phyloP scores from a whole-genome alignment of 2,888 invertebrate species.

The Dioctria linearis region DNA sequence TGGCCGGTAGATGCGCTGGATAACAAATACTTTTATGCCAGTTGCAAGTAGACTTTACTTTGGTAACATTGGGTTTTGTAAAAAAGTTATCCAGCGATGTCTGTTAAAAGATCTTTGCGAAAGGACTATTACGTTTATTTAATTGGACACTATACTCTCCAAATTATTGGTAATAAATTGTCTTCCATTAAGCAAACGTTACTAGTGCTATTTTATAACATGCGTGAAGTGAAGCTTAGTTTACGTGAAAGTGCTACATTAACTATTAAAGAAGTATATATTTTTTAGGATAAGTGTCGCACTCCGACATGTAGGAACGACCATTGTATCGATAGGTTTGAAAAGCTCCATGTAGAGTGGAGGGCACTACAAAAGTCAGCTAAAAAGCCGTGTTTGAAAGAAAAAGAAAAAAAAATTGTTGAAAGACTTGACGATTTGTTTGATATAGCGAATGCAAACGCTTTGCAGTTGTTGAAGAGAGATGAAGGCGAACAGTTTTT shows the following conservation, averaged over 20 bases:
- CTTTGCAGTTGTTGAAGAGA: neutral
- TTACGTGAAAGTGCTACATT: neutral
- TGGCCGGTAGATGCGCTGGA: too few relatives aligned
- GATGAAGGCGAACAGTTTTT: conserved; percentile 2
- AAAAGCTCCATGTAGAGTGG: neutral
- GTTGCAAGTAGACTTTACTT: too few relatives aligned
- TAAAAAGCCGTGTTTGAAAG: neutral
- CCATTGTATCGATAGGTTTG: neutral
- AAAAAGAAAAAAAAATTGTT: neutral
- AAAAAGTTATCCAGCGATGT: too few relatives aligned
- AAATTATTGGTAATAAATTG: too few relatives aligned
- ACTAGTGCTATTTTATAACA: neutral
- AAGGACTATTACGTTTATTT: neutral
- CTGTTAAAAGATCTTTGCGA: too few relatives aligned
- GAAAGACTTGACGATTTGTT: neutral
- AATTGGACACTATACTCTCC: conserved; percentile 2
- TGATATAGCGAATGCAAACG: neutral
- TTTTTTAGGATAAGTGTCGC: neutral
- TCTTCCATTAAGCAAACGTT: neutral
- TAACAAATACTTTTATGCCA: too few relatives aligned
- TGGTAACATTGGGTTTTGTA: too few relatives aligned
- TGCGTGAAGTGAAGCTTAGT: conserved; percentile 7
- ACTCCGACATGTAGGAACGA: neutral
- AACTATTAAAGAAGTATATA: neutral
- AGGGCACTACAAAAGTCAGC: conserved; percentile 1